Evolutionary conservation across 2,888 invertebrate genomes (phyloP), one percentile per base, ranked within the genome.

Genomic region (Graphium colonna): DNA sequence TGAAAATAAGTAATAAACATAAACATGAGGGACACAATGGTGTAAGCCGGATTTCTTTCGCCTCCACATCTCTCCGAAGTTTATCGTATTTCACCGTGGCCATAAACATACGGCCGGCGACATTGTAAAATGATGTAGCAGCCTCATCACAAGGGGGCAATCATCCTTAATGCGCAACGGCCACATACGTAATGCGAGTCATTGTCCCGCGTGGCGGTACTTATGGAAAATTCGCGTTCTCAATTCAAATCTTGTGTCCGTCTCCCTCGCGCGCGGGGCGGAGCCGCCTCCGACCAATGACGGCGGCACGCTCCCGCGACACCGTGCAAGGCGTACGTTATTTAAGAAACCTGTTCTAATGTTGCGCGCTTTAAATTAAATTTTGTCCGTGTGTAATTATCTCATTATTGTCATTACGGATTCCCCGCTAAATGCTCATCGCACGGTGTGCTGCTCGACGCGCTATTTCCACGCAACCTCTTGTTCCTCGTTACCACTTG

Each of bases 291-390:
- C 79, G 77, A 82, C 90, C 90, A 90, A 90, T 90, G 82, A 84
- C 84, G 71, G 81, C 77, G 78, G 77, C 80, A 73, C 81, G 80
- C 78, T 80, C 79, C 77, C 80, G 87, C 88, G 87, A 87, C 85
- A 83, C 84, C 82, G 86, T 82, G 87, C 81, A 88, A 88, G 89
- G 90, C 87, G 88, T 87, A 83, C 80, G 89, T 86, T 86, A 85
- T 87, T 87, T 87, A 89, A 84, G 82, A 88, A 90, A 90, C 90
- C 90, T 83, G 90, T 90, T 90, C 88, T 90, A 89, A 89, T 89
- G 85, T 86, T 84, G 86, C 79, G 84, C 84, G 85, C 82, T 84
- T 89, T 88, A 87, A 90, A 90, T 90, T 90, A 87, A 90, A 88
- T 90, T 90, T 88, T 84, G 86, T 88, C 81, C 82, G 82, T 84